Conservation (phyloP, 30 jellyfish, hydroid and myxozoan genomes). For the Aurelia sp. region DNA sequence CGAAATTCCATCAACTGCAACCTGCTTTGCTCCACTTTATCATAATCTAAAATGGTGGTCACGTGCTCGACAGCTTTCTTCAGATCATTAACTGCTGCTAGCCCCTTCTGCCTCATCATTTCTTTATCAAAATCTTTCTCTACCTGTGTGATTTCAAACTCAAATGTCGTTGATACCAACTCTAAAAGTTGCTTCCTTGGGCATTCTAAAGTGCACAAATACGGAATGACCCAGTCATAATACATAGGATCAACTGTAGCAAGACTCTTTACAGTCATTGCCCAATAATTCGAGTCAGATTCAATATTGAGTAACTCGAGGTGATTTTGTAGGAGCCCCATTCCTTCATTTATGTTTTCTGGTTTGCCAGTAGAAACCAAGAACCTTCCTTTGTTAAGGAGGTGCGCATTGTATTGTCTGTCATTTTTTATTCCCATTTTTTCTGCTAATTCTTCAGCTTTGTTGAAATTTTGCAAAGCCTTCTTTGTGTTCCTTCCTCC, state of each 20-base stretch:
- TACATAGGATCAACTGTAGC: not conserved
- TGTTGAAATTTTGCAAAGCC: slow-evolving; percentile 8
- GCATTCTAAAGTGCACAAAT: not conserved
- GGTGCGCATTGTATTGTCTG: not conserved
- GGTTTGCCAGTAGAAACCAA: not conserved
- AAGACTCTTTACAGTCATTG: slow-evolving; percentile 6
- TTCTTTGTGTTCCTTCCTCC: not conserved
- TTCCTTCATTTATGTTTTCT: not conserved
- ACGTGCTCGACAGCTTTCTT: not conserved
- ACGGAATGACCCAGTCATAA: not conserved
- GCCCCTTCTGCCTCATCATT: not conserved
- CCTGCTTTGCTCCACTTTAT: not conserved
- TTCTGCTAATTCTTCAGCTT: slow-evolving; percentile 10
- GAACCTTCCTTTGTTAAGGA: slow-evolving; percentile 14
- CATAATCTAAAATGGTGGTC: not conserved
- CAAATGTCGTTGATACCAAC: not conserved
- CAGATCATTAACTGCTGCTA: not conserved
- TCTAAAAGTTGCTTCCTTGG: not conserved
- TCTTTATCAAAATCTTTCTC: not conserved
- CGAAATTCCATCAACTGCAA: not conserved
- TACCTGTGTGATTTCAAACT: not conserved
- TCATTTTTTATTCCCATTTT: not conserved
- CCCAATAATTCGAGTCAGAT: slow-evolving; percentile 5
- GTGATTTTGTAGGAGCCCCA: not conserved
- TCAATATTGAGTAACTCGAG: not conserved